Conservation (phyloP, 2,888 invertebrate species). For the Phalera bucephala region DNA sequence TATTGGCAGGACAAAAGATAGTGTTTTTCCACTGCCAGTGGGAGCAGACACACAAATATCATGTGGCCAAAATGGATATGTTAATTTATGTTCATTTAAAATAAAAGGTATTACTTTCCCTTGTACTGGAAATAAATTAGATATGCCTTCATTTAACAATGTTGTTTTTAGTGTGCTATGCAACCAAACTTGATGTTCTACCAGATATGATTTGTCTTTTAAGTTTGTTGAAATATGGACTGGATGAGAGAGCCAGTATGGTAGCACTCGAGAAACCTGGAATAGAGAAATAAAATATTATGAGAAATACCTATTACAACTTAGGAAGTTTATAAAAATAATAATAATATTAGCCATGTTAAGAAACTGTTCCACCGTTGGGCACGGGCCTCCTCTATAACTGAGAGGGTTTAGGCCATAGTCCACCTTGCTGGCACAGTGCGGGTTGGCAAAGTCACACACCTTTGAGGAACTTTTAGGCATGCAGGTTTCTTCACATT, state of each 20-base stretch:
- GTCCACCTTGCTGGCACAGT: too few relatives aligned
- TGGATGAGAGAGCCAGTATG: slow-evolving; percentile 94
- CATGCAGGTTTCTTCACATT: too few relatives aligned
- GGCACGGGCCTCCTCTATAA: too few relatives aligned
- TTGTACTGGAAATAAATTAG: slow-evolving; percentile 94
- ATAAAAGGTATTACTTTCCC: slow-evolving; percentile 90
- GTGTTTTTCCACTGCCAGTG: slow-evolving; percentile 98
- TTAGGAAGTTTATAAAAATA: too few relatives aligned
- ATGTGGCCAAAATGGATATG: slow-evolving; percentile 87
- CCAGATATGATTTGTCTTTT: slow-evolving; percentile 74
- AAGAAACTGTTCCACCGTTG: too few relatives aligned
- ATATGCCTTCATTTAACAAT: slow-evolving; percentile 87
- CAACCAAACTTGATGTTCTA: slow-evolving; percentile 84
- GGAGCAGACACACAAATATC: slow-evolving; percentile 98
- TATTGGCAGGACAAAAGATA: slow-evolving; percentile 96
- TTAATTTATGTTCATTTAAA: slow-evolving; percentile 83
- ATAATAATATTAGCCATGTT: too few relatives aligned
- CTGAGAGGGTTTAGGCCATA: too few relatives aligned
- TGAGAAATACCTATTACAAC: too few relatives aligned
- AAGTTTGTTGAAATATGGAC: slow-evolving; percentile 89
- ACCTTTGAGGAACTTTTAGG: too few relatives aligned
- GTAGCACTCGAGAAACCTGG: slow-evolving; percentile 90
- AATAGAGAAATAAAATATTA: too few relatives aligned
- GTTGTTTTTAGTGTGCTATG: slow-evolving; percentile 84
- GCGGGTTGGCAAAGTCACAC: too few relatives aligned